phyloP scores from a whole-genome alignment of 2,113 vertebrate species.

The Prinia subflava region DNA sequence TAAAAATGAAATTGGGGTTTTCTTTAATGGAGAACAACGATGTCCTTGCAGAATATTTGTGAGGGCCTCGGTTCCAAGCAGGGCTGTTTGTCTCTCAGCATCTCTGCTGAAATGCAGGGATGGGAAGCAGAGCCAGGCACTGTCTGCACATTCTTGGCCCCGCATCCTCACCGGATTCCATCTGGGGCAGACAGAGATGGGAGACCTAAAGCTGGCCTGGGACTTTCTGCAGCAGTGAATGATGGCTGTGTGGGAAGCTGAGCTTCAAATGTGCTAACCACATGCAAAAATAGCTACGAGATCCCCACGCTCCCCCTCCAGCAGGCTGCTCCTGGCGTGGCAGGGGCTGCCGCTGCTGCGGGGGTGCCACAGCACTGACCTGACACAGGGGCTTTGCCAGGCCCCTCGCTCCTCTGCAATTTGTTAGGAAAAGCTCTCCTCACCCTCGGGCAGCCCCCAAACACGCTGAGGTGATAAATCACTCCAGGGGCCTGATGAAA shows the following conservation, averaged over 20 bases:
- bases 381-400: not conserved
- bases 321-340: not conserved
- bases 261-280: constrained; percentile 44
- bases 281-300: constrained; percentile 25
- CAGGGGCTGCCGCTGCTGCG: not conserved
- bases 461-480: not conserved
- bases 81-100: not conserved
- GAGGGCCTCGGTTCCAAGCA: not conserved
- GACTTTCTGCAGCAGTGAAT: constrained; percentile 1
- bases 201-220: constrained; percentile 10
- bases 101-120: not conserved
- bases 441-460: not conserved
- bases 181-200: constrained; percentile 4
- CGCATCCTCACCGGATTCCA: not conserved
- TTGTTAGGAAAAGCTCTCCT: not conserved
- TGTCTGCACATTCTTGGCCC: constrained; percentile 44
- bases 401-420: not conserved
- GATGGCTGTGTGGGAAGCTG: constrained; percentile 17
- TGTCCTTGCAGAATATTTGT: not conserved
- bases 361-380: not conserved
- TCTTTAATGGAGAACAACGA: not conserved
- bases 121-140: constrained; percentile 21
- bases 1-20: not conserved
- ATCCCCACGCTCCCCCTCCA: not conserved
- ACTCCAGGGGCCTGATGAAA: not conserved